phyloP scores from a whole-genome alignment of 2,888 invertebrate genomes.

The Metalampra italica region DNA sequence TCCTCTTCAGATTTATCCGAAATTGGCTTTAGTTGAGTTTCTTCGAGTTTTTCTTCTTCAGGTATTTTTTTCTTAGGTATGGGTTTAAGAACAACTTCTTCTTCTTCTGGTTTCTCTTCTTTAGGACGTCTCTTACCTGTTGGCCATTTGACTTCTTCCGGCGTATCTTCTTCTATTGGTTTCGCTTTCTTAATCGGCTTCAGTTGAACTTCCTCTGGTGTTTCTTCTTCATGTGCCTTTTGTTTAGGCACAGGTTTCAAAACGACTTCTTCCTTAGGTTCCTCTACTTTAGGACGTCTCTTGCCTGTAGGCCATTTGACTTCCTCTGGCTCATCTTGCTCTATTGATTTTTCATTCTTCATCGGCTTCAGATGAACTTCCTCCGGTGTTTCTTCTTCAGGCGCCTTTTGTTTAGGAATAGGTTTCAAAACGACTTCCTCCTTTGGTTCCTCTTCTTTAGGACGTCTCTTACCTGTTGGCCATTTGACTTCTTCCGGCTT shows the following conservation, averaged over 20 bases:
- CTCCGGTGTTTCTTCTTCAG: slow-evolving; percentile 35
- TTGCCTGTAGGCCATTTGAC: slow-evolving; percentile 29
- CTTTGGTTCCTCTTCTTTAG: slow-evolving; percentile 28
- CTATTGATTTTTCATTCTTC: slow-evolving; percentile 26
- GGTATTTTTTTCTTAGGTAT: slow-evolving; percentile 28
- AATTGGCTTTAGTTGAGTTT: slow-evolving; percentile 39
- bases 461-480: slow-evolving; percentile 32
- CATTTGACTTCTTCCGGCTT: slow-evolving; percentile 40
- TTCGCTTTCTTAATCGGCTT: slow-evolving; percentile 25
- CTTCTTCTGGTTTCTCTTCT: slow-evolving; percentile 37
- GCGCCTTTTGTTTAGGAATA: slow-evolving; percentile 30
- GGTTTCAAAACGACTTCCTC: slow-evolving; percentile 32
- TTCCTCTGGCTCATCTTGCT: slow-evolving; percentile 50
- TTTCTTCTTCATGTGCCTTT: slow-evolving; percentile 46
- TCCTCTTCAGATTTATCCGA: slow-evolving; percentile 26
- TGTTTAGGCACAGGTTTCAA: slow-evolving; percentile 49
- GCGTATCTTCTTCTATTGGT: slow-evolving; percentile 26
- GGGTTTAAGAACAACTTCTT: slow-evolving; percentile 39
- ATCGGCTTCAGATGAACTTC: slow-evolving; percentile 37
- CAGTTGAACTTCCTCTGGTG: slow-evolving; percentile 48
- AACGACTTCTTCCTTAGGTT: slow-evolving; percentile 37
- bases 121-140: slow-evolving; percentile 22
- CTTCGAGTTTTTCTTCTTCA: slow-evolving; percentile 46
- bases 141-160: slow-evolving; percentile 49
- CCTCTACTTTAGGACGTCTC: slow-evolving; percentile 27